Percentiles rank a stretch among this genome's conserved stretches.
phyloP scores from a whole-genome alignment of 2,888 invertebrate genomes.

The Cheilosia scutellata region DNA sequence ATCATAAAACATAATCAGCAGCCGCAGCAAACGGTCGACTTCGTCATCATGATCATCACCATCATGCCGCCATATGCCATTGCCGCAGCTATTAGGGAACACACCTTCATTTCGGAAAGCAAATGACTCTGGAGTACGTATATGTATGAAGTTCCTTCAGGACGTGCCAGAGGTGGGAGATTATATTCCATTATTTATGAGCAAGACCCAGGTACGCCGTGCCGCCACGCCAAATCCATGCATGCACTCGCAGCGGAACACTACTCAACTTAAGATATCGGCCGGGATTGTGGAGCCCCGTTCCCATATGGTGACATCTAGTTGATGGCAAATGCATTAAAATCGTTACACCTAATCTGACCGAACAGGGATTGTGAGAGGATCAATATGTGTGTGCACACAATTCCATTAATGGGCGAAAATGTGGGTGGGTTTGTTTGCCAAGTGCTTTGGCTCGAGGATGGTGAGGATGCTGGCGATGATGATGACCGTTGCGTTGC shows the following conservation, averaged over 20 bases:
- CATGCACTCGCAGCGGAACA: constrained; percentile 32
- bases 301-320: constrained; percentile 73
- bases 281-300: constrained; percentile 10
- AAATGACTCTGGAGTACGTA: constrained; percentile 52
- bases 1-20: constrained; percentile 75
- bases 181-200: constrained; percentile 76
- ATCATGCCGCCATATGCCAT: constrained; percentile 15
- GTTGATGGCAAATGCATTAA: constrained; percentile 75
- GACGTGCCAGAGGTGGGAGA: constrained; percentile 61
- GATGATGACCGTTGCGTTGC: constrained; percentile 43
- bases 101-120: constrained; percentile 68
- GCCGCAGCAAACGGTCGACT: constrained; percentile 44
- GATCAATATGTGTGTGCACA: constrained; percentile 72
- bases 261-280: constrained; percentile 45
- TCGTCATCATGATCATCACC: constrained; percentile 60
- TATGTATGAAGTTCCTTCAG: constrained; percentile 23
- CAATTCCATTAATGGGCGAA: constrained; percentile 73
- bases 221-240: constrained; percentile 52
- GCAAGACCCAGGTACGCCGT: constrained; percentile 62
- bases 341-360: constrained; percentile 69
- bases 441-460: constrained; percentile 46
- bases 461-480: constrained; percentile 6
- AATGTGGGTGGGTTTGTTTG: constrained; percentile 74
- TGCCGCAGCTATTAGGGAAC: constrained; percentile 57
- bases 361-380: constrained; percentile 54